Conservation (phyloP, 1,140 invertebrate species). For the Drosophila kohkoa region DNA sequence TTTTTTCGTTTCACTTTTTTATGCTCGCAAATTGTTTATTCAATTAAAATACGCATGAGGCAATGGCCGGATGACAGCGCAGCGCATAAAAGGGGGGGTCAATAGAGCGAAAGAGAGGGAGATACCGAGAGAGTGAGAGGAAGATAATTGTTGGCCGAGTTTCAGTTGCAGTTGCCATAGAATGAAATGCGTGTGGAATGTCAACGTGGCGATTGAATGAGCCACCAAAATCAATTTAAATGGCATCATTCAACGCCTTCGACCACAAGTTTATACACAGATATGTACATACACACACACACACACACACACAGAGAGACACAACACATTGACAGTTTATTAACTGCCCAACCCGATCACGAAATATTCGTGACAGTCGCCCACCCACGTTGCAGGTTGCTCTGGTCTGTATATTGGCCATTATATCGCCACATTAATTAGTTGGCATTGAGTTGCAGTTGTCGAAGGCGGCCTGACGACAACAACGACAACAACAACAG, state of each 20-base stretch:
- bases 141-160: constrained; percentile 16
- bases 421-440: constrained; percentile 78
- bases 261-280: constrained; percentile 58
- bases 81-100: neutral
- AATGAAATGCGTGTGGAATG: constrained; percentile 47
- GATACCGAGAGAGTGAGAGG: neutral
- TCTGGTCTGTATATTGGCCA: constrained; percentile 48
- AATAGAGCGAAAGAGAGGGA: constrained; percentile 28
- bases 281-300: constrained; percentile 15
- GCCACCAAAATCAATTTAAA: constrained; percentile 78
- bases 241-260: constrained; percentile 75
- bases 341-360: constrained; percentile 69
- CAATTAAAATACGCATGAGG: constrained; percentile 74
- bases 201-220: constrained; percentile 60
- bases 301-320: constrained; percentile 33
- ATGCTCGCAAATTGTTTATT: constrained; percentile 69
- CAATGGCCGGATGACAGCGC: constrained; percentile 49
- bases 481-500: constrained; percentile 5
- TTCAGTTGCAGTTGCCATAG: constrained; percentile 41
- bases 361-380: constrained; percentile 66
- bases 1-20: constrained; percentile 22
- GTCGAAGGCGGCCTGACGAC: constrained; percentile 24
- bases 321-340: constrained; percentile 75
- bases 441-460: constrained; percentile 72
- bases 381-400: constrained; percentile 53